These are phyloP conservation scores for Cataglyphis hispanica DNA, from an alignment of 1,140 invertebrate species.

Conservation along the genomic window DNA sequence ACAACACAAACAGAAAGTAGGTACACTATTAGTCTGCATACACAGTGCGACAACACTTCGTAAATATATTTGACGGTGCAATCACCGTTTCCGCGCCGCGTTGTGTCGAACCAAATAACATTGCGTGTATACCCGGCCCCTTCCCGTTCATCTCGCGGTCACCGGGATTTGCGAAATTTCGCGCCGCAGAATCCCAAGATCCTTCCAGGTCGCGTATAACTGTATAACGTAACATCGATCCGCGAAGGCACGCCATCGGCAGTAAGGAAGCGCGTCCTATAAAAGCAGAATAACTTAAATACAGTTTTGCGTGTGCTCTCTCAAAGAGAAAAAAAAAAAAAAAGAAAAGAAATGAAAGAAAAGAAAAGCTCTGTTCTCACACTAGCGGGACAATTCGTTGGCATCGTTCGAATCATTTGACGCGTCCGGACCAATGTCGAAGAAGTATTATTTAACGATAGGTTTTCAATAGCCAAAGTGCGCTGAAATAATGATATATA, in stretches of 20 bases:
- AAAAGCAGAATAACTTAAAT: constrained; percentile 34
- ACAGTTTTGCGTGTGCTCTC: constrained; percentile 44
- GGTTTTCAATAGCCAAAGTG: constrained; percentile 69
- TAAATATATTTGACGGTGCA: constrained; percentile 6
- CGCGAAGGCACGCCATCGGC: constrained; percentile 38
- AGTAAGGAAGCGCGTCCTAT: constrained; percentile 30
- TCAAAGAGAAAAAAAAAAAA: constrained; percentile 32
- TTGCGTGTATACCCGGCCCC: constrained; percentile 13
- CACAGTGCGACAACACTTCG: constrained; percentile 22
- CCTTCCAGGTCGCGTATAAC: constrained; percentile 18
- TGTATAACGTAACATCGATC: constrained; percentile 43
- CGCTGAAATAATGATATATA: constrained; percentile 68
- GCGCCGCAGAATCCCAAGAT: constrained; percentile 37
- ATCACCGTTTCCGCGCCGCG: constrained; percentile 24
- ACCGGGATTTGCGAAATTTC: constrained; percentile 30
- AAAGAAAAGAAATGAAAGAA: neutral
- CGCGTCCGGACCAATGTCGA: constrained; percentile 72
- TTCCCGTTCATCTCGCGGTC: constrained; percentile 37
- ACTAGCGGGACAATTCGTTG: constrained; percentile 66
- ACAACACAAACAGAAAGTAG: constrained; percentile 48
- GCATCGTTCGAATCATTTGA: constrained; percentile 70
- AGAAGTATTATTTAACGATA: constrained; percentile 74
- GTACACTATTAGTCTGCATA: constrained; percentile 25
- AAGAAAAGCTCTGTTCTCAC: constrained; percentile 40
- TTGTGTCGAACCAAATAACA: constrained; percentile 56